phyloP scores from a whole-genome alignment of 2,888 invertebrate genomes.

The Acanthococcus lagerstroemiae region DNA sequence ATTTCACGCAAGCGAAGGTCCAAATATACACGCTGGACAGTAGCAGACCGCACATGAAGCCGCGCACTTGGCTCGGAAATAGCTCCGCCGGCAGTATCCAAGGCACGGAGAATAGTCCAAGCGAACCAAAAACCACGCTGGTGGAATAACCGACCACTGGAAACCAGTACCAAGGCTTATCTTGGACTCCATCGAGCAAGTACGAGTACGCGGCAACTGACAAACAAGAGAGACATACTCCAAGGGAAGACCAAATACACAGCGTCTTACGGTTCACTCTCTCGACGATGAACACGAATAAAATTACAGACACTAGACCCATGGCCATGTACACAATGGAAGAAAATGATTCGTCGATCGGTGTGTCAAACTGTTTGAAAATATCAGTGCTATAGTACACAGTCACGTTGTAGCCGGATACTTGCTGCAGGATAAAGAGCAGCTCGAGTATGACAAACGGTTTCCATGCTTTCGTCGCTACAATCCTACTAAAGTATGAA shows the following conservation, averaged over 20 bases:
- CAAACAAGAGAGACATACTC: constrained; percentile 54
- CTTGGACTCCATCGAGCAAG: constrained; percentile 36
- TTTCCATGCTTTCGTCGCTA: constrained; percentile 51
- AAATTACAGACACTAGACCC: constrained; percentile 53
- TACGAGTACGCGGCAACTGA: constrained; percentile 38
- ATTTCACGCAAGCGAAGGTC: no score
- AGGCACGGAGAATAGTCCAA: no score
- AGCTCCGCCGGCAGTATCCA: no score
- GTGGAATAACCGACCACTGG: no score
- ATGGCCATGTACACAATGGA: constrained; percentile 60
- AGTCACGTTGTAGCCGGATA: constrained; percentile 61
- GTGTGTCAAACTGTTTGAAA: constrained; percentile 55
- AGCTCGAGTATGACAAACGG: constrained; percentile 55
- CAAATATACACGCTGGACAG: no score
- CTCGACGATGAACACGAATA: constrained; percentile 55
- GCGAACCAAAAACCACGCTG: no score
- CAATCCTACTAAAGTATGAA: constrained; percentile 34
- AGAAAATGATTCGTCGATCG: constrained; percentile 55
- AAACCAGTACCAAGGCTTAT: constrained; percentile 41
- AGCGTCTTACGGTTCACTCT: constrained; percentile 53
- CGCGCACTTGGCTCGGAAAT: no score
- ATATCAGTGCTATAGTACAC: constrained; percentile 61
- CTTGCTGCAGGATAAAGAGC: constrained; percentile 59
- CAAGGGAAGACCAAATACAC: constrained; percentile 54
- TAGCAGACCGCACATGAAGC: no score